phyloP scores from a whole-genome alignment of 2,797 vertebrate species.

The Ammospiza maritima region DNA sequence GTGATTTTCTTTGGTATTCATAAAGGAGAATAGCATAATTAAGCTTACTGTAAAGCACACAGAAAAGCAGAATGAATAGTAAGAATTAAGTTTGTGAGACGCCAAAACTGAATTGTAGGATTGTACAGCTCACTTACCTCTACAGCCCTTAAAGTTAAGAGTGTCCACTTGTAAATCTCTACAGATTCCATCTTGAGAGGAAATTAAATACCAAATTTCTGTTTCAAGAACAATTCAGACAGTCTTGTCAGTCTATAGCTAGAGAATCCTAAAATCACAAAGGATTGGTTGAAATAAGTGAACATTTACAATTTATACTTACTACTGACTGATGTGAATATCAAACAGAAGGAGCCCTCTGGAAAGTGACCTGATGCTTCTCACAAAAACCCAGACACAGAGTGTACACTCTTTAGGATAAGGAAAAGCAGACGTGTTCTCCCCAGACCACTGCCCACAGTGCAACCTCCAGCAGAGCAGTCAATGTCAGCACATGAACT shows the following conservation, averaged over 20 bases:
- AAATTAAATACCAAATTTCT: not conserved
- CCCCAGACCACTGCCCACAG: too few species aligned
- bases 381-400: not conserved
- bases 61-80: not conserved
- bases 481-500: not conserved
- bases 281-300: not conserved
- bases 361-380: not conserved
- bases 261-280: not conserved
- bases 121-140: not conserved
- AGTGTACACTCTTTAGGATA: accelerated
- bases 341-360: not conserved
- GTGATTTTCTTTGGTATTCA: not conserved
- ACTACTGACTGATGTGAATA: not conserved
- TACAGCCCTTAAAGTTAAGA: not conserved
- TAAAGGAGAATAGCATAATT: not conserved
- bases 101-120: not conserved
- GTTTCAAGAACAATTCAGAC: not conserved
- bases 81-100: not conserved
- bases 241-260: not conserved
- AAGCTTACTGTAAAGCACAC: not conserved
- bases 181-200: not conserved
- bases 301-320: not conserved
- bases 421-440: not conserved
- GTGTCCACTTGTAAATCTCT: not conserved
- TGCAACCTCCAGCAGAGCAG: not conserved